Percentiles rank a stretch among this genome's conserved stretches.
Conservation (phyloP, 2,113 vertebrate genomes). For the Spizaetus ornatus region DNA sequence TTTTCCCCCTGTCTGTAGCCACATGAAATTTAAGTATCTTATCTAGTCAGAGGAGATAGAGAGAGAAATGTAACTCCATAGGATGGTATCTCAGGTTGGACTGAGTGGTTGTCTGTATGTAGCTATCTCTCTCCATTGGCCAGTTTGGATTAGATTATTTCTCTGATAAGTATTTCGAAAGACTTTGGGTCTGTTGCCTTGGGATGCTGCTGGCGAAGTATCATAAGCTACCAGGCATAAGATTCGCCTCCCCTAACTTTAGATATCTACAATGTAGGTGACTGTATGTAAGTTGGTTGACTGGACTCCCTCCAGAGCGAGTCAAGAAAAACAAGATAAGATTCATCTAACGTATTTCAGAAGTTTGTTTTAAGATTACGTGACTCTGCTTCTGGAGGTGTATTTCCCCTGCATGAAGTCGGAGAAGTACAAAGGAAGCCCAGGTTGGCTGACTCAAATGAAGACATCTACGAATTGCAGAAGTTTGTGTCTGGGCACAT, state of each 20-base stretch:
- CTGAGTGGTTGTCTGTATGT: neutral
- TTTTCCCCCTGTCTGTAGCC: neutral
- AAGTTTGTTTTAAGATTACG: neutral
- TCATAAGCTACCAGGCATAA: neutral
- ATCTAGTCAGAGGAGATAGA: slow-evolving; percentile 7
- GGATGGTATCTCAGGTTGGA: neutral
- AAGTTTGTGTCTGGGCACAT: neutral
- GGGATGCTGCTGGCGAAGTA: neutral
- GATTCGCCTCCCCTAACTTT: neutral
- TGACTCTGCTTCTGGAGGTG: neutral
- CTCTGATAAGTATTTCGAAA: neutral
- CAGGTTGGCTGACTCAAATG: neutral
- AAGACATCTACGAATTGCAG: neutral
- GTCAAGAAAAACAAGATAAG: neutral
- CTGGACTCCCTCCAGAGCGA: neutral
- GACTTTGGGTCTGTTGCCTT: neutral
- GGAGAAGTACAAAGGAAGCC: neutral
- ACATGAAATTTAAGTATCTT: slow-evolving; percentile 36
- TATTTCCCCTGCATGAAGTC: neutral
- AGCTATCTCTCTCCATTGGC: neutral
- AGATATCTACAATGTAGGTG: neutral
- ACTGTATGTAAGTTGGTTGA: neutral
- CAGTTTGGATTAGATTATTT: slow-evolving; percentile 20
- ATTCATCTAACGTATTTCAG: neutral
- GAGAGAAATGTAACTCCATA: slow-evolving; percentile 9